These are phyloP conservation scores for Calliopum simillimum DNA, from an alignment of 2,888 invertebrate genomes.

Conservation along the genomic window DNA sequence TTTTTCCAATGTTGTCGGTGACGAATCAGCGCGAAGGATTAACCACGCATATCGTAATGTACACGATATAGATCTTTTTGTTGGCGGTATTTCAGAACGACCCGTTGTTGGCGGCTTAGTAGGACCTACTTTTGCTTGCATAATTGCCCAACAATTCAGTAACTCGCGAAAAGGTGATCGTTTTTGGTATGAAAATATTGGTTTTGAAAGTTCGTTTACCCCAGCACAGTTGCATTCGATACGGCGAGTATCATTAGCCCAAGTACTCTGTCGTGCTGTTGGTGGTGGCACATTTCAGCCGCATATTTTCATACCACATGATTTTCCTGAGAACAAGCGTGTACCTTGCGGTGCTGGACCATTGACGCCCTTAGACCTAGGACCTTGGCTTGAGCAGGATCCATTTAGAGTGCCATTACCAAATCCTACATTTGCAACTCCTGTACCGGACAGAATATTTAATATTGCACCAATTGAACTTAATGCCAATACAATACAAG, in stretches of 20 bases:
- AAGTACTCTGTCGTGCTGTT: conserved; percentile 70
- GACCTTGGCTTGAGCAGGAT: conserved; percentile 66
- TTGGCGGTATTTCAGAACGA: conserved; percentile 85
- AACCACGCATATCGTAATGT: conserved; percentile 75
- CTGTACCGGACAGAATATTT: conserved; percentile 51
- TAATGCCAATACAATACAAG: conserved; percentile 36
- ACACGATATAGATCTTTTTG: conserved; percentile 86
- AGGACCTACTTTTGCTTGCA: conserved; percentile 89
- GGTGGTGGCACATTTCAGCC: conserved; percentile 67
- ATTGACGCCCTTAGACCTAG: conserved; percentile 60
- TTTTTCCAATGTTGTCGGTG: conserved; percentile 75
- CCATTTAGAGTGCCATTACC: conserved; percentile 52
- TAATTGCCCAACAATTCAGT: conserved; percentile 87
- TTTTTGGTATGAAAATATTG: conserved; percentile 87
- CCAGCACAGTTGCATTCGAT: conserved; percentile 81
- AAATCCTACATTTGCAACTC: conserved; percentile 36
- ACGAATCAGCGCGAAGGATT: conserved; percentile 74
- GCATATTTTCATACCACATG: conserved; percentile 64
- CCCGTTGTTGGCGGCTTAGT: conserved; percentile 81
- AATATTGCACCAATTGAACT: conserved; percentile 44
- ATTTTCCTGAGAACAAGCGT: conserved; percentile 61
- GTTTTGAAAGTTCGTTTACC: conserved; percentile 80
- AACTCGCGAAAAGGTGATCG: conserved; percentile 82
- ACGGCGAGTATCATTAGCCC: conserved; percentile 77
- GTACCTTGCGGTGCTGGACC: conserved; percentile 59